A percentile compares a stretch with the other conserved stretches of the same genome.
Evolutionary conservation across 2,888 invertebrate genomes (phyloP).

Genomic region (Eupithecia dodoneata): DNA sequence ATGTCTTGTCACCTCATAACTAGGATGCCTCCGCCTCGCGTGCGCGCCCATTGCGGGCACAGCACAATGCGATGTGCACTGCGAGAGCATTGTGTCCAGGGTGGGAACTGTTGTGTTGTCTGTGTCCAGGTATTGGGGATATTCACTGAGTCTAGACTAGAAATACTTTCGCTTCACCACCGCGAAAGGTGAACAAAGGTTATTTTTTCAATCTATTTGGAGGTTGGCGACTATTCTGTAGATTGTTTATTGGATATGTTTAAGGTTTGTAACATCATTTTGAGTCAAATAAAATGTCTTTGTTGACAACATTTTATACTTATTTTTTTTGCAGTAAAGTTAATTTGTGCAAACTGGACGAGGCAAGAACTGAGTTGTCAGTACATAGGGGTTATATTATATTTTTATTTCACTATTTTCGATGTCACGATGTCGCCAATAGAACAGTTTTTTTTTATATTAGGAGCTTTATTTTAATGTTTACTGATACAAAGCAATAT

Average conservation of each 20-base stretch:
- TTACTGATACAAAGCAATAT: too few species aligned
- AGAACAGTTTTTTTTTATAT: too few species aligned
- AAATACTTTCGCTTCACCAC: neutral
- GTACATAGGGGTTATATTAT: too few species aligned
- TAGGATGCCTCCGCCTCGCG: conserved; percentile 51
- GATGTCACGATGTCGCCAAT: too few species aligned
- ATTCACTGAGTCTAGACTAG: conserved; percentile 72
- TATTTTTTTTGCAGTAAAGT: too few species aligned
- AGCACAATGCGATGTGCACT: conserved; percentile 61
- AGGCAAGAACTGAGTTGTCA: too few species aligned
- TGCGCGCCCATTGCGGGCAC: conserved; percentile 53
- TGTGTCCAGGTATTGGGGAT: conserved; percentile 62
- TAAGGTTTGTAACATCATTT: neutral
- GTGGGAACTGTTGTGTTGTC: neutral
- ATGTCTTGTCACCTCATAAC: conserved; percentile 47
- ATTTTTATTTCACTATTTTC: too few species aligned
- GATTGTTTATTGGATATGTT: too few species aligned
- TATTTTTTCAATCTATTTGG: neutral
- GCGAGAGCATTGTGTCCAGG: conserved; percentile 58
- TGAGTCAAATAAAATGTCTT: neutral
- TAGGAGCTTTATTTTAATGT: too few species aligned
- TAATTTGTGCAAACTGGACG: too few species aligned
- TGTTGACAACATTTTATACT: neutral
- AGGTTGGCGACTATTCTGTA: neutral
- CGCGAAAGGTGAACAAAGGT: neutral